Evolutionary conservation across 2,797 vertebrate species (phyloP).

Genomic region (Capromys pilorides): DNA sequence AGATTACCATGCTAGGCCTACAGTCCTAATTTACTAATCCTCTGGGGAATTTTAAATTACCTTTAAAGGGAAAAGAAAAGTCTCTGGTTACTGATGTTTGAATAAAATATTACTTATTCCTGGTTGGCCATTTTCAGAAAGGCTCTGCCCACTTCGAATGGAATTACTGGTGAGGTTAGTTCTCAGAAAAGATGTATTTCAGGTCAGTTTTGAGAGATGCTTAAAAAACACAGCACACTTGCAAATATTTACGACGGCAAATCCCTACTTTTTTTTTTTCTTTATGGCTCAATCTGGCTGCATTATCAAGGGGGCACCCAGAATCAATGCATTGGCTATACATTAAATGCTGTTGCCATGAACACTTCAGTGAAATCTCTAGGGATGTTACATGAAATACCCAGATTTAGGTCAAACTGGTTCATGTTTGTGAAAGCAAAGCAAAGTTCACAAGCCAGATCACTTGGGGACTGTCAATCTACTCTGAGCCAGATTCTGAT

Average conservation of each 20-base stretch:
- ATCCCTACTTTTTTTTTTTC: background rate
- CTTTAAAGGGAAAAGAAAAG: slow-evolving; percentile 1
- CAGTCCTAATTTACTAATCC: slow-evolving; percentile 63
- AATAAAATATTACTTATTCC: slow-evolving; percentile 54
- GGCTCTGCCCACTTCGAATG: background rate
- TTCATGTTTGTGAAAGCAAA: slow-evolving; percentile 26
- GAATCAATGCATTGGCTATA: background rate
- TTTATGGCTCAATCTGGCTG: background rate
- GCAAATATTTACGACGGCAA: slow-evolving; percentile 16
- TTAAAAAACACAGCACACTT: slow-evolving; percentile 12
- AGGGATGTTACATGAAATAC: background rate
- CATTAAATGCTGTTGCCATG: slow-evolving; percentile 22
- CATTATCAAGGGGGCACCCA: background rate
- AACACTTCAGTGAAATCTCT: slow-evolving; percentile 28
- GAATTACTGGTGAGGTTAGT: background rate
- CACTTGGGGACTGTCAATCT: background rate
- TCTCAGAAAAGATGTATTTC: background rate
- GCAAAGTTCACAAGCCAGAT: slow-evolving; percentile 19
- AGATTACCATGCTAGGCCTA: slow-evolving; percentile 47
- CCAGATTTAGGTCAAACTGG: slow-evolving; percentile 8
- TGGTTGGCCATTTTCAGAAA: slow-evolving; percentile 48
- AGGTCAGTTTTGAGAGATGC: background rate
- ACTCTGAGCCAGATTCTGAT: slow-evolving; percentile 42
- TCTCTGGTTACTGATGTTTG: slow-evolving; percentile 61
- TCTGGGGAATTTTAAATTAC: slow-evolving; percentile 61